A percentile compares a stretch with the other conserved stretches of the same genome.
Conservation (phyloP, 2,888 invertebrate genomes). For the Drosophila monieri region DNA sequence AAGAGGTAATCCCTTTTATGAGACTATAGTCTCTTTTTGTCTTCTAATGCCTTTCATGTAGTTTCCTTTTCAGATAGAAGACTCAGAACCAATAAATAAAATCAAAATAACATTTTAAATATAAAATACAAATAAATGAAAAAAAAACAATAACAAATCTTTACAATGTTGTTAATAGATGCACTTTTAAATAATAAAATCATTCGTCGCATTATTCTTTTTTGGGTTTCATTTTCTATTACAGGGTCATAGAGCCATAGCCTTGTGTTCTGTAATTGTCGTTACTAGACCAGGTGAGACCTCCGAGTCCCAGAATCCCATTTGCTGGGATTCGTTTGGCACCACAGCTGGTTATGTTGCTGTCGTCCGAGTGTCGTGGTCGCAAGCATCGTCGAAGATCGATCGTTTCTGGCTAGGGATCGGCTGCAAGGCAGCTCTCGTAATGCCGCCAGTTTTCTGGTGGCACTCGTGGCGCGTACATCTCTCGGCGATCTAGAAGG, state of each 20-base stretch:
- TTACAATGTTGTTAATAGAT: background rate
- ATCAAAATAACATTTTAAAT: background rate
- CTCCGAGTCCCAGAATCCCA: background rate
- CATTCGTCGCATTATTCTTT: background rate
- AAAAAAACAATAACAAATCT: background rate
- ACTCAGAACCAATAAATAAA: too few species aligned
- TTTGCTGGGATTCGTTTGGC: background rate
- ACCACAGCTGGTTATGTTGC: conserved; percentile 22
- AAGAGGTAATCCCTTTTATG: too few species aligned
- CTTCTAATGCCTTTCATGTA: too few species aligned
- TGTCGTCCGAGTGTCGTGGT: background rate
- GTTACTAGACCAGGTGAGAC: conserved; percentile 18
- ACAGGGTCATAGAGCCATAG: background rate
- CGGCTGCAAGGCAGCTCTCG: conserved; percentile 34
- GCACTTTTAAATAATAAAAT: background rate
- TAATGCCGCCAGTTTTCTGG: conserved; percentile 50
- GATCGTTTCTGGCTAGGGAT: conserved; percentile 36
- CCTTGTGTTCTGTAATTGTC: conserved; percentile 2
- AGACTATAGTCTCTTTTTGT: too few species aligned
- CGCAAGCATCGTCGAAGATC: conserved; percentile 25
- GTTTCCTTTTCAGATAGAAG: too few species aligned
- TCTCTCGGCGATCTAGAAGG: conserved; percentile 9
- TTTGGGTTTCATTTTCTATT: conserved; percentile 1
- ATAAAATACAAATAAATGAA: background rate
- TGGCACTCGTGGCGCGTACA: conserved; percentile 53